Percentiles rank a stretch among this genome's conserved stretches.
phyloP scores from a whole-genome alignment of 92 coral and sea anemone species.

The Isaurus tuberculatus region DNA sequence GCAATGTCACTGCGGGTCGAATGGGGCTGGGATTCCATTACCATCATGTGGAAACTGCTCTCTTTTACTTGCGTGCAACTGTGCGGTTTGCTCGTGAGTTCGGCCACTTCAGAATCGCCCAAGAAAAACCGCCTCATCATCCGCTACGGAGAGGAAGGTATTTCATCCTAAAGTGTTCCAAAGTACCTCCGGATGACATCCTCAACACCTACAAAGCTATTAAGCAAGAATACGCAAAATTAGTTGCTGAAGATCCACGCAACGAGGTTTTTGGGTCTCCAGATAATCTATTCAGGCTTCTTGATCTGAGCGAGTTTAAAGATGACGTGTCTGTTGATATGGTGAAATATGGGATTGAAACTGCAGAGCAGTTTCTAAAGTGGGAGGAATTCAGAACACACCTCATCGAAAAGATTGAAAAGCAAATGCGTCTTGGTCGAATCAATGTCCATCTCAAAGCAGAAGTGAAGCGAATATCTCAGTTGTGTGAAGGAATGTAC shows the following conservation, averaged over 20 bases:
- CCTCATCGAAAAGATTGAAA: conserved; percentile 33
- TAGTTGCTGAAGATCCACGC: conserved; percentile 59
- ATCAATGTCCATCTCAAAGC: conserved; percentile 36
- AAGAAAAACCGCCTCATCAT: conserved; percentile 43
- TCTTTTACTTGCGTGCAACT: conserved; percentile 61
- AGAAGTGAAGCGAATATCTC: conserved; percentile 43
- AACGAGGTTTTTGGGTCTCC: conserved; percentile 72
- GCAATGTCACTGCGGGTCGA: conserved; percentile 68
- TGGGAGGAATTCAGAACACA: conserved; percentile 60
- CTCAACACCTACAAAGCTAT: conserved; percentile 63
- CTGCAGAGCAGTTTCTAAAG: conserved; percentile 70
- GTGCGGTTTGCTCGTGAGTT: conserved; percentile 54
- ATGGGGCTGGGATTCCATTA: conserved; percentile 80
- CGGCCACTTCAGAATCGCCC: conserved; percentile 64
- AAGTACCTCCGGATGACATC: conserved; percentile 40
- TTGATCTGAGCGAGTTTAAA: conserved; percentile 56
- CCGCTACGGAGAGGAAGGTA: conserved; percentile 75
- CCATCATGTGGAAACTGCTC: conserved; percentile 65
- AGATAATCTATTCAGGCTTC: conserved; percentile 61
- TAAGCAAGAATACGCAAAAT: conserved; percentile 62
- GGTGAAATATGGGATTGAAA: conserved; percentile 69
- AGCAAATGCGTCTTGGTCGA: background rate
- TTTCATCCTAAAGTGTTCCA: conserved; percentile 64
- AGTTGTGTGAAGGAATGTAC: conserved; percentile 22
- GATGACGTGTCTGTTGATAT: conserved; percentile 51